These are phyloP conservation scores for Pristionchus maxplancki DNA, from an alignment of 2,888 invertebrate genomes.

Conservation along the genomic window DNA sequence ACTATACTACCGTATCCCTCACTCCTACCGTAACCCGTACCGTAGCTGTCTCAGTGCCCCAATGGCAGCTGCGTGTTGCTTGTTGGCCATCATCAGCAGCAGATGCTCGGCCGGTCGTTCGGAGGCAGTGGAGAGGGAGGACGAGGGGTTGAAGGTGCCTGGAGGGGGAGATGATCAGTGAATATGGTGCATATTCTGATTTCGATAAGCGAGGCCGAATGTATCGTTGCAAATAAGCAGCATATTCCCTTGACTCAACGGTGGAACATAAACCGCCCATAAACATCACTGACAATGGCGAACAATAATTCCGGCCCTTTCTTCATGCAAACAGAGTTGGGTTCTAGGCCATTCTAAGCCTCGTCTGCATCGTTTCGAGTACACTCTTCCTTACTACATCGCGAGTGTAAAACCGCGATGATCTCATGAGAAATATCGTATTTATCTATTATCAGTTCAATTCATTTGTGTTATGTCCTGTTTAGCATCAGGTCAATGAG, in stretches of 20 bases:
- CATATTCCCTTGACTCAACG: background rate
- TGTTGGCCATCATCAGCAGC: slow-evolving; percentile 73
- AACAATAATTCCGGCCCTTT: no score
- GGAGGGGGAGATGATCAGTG: no score
- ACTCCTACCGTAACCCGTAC: slow-evolving; percentile 55
- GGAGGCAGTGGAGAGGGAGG: slow-evolving; percentile 10
- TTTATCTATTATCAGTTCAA: no score
- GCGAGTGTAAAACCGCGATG: no score
- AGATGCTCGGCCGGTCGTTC: slow-evolving; percentile 68
- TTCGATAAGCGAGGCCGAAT: background rate
- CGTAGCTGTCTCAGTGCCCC: slow-evolving; percentile 68
- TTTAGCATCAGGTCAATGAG: no score
- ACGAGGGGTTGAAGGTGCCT: slow-evolving; percentile 7
- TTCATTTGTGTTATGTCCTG: no score
- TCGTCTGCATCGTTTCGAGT: no score
- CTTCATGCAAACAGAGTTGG: no score
- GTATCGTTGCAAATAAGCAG: background rate
- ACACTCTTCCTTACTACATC: no score
- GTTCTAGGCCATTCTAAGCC: no score
- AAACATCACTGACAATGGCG: background rate
- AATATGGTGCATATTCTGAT: no score
- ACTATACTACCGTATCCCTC: background rate
- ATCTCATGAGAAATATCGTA: no score
- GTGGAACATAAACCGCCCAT: background rate
- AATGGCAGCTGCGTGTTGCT: slow-evolving; percentile 72